Evolutionary conservation across 2,797 vertebrate genomes (phyloP).

Genomic region (Chanos chanos): DNA sequence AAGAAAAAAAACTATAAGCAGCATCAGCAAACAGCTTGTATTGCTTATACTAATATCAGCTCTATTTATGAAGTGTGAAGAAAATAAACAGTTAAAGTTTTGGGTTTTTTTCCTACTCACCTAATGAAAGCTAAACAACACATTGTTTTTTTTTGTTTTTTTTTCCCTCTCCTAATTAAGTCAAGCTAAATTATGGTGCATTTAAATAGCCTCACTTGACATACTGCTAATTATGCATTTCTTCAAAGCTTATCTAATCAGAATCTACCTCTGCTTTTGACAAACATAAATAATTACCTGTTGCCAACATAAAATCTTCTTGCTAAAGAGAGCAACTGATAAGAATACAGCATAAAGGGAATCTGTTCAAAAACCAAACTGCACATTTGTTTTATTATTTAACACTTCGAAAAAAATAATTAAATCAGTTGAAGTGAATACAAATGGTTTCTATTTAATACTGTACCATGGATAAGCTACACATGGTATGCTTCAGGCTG

Average conservation of each 20-base stretch:
- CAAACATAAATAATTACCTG: constrained; percentile 32
- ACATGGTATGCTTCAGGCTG: no score
- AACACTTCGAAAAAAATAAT: no score
- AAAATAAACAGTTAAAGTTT: constrained; percentile 15
- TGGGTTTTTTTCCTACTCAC: constrained; percentile 21
- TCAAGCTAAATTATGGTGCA: constrained; percentile 32
- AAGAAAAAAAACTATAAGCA: no score
- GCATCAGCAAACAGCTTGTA: neutral
- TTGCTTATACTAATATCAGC: neutral
- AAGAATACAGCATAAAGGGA: neutral
- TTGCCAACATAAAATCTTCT: constrained; percentile 10
- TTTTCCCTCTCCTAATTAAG: constrained; percentile 29
- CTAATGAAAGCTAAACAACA: constrained; percentile 31
- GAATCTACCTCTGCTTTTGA: constrained; percentile 3
- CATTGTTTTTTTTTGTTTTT: constrained; percentile 23
- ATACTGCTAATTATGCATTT: constrained; percentile 31
- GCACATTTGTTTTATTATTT: no score
- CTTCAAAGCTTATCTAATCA: constrained; percentile 44
- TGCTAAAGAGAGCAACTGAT: neutral
- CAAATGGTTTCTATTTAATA: no score
- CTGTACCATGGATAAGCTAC: no score
- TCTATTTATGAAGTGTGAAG: constrained; percentile 9
- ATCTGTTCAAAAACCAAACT: no score
- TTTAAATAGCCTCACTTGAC: constrained; percentile 28
- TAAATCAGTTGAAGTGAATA: no score